Evolutionary conservation across 2,797 vertebrate species (phyloP), one percentile per base, ranked within the genome.

Genomic region (Rhinoraja longicauda): DNA sequence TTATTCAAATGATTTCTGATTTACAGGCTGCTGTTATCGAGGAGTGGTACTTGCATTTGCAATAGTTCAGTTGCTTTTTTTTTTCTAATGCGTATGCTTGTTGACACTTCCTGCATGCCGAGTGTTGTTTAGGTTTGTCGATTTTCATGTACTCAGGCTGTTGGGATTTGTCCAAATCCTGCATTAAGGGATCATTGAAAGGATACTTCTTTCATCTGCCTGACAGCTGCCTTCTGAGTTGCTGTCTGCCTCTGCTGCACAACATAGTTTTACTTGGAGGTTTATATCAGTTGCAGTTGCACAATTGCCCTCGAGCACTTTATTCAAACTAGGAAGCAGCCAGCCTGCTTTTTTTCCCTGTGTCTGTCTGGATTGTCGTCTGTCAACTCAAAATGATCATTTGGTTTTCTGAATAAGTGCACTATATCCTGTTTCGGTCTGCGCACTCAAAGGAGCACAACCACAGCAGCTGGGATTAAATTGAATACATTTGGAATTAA

Each of bases 281-380:
- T 72, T 21, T 12, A 64, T 39, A 67, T 91, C 88, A 26, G 88
- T 73, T 9, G 4, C 19, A 45, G 29, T 92, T 92, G 24, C n/a
- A 92, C 39, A 92, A 39, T 5, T 15, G 1, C n/a, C 59, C 32
- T 39, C 17, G 86, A 70, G 21, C 64, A n/a, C 3, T 92, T 39
- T 57, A 75, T 29, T 92, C 67, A 92, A 73, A 73, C 39, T 13
- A 75, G 45, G 70, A 91, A 92, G 53, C 67, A 91, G 29, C 39
- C 72, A 53, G 90, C 15, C 24, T 53, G 70, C 36, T 92, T 92
- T 92, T 36, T 36, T 92, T 92, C 92, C 90, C 90, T 75, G 90
- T 26, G 39, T 13, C 17, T 26, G 26, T 53, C 36, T 2, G 26
- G 24, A 75, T 75, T 73, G 70, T 92, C 7, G 13, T 92, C 26